Evolutionary conservation across 2,113 vertebrate species (phyloP).

Genomic region (human (Homo sapiens)): DNA sequence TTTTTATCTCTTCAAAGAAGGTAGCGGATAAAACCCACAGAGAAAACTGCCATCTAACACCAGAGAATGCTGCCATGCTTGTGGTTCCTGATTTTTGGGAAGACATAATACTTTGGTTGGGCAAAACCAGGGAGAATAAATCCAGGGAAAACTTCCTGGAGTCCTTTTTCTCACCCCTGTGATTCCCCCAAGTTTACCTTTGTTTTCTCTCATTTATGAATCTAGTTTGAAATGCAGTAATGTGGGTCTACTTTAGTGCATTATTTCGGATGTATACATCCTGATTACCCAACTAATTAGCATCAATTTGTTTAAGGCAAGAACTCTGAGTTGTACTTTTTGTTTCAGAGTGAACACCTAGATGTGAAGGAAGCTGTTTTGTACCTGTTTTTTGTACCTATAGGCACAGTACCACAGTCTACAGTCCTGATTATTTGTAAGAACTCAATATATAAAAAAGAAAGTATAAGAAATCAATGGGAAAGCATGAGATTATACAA

Average conservation of each 20-base stretch:
- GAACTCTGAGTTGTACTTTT: background rate
- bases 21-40: conserved; percentile 32
- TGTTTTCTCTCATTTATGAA: background rate
- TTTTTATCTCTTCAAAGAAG: conserved; percentile 24
- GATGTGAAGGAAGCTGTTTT: too few relatives aligned
- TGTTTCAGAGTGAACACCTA: background rate
- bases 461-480: background rate
- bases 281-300: background rate
- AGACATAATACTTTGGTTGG: background rate
- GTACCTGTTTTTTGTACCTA: background rate
- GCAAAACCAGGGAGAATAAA: background rate
- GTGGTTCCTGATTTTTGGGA: background rate
- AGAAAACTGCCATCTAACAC: background rate
- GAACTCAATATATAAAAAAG: background rate
- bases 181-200: background rate
- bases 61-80: background rate
- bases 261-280: background rate
- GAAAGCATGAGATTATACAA: background rate
- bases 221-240: background rate
- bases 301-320: background rate
- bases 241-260: background rate
- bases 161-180: background rate
- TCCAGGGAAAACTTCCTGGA: background rate
- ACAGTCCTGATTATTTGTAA: background rate
- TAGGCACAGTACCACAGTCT: background rate